Base-by-base conservation (phyloP, 2,888 invertebrate genomes). In the Thyatira batis region DNA sequence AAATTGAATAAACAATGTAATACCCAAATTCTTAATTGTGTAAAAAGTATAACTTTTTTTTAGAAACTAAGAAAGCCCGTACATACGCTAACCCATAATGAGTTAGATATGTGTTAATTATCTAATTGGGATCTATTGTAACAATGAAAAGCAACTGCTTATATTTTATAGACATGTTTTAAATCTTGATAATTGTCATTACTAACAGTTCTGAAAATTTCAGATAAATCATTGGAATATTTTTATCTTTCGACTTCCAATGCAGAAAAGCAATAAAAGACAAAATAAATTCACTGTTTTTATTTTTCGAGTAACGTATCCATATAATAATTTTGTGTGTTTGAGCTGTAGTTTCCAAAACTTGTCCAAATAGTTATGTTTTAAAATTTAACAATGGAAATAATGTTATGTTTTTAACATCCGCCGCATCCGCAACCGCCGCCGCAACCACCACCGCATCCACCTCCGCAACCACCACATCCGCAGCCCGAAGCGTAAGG, bases 391-490 rank as follows among this genome's bases (percentile, higher is more conserved):
- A 17, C 39, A 1, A 30, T 39, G 39, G 39, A 17, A 39, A 8
- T 5, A n/a, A 17, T 17, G 0, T 8, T 55, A 11, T 57, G 49
- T 2, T 70, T 60, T 43, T 69, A 61, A 1, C 67, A 59, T 9
- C 67, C 63, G 1, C 67, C 57, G 46, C 67, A 65, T 1, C 71
- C 65, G 0, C 69, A 57, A 10, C 52, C 53, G 17, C 67, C 66
- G 2, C 73, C 65, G 49, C 66, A 61, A 1, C 71, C 63, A 3
- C 67, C 64, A 1, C 63, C 59, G 2, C 52, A 55, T 13, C 59
- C 53, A 13, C 56, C 62, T 17, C 61, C 58, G 6, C 61, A 55
- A 0, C 55, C 51, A 0, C 58, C 52, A 17, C 56, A 23, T 23
- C 33, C 33, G 13, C 0, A 33, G 3, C 33, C 33, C 3, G 13